Base-by-base conservation (phyloP, 1,140 invertebrate species). In the Choristoneura fumiferana region DNA sequence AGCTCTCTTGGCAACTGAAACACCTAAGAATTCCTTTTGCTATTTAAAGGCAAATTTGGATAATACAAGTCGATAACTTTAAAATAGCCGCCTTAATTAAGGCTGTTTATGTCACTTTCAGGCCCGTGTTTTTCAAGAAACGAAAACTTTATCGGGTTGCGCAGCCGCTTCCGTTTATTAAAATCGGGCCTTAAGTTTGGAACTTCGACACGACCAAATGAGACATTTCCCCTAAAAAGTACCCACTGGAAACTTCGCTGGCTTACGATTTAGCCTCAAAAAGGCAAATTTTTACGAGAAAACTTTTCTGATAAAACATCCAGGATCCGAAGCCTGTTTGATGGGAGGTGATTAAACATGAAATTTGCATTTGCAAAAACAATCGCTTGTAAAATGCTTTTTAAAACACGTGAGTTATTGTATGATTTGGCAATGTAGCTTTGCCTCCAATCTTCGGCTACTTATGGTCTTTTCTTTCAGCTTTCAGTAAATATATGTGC, bases 251-350 rank as follows among this genome's bases (percentile, higher is more conserved):
- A 68, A 74, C 62, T 62, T 63, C 8, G 45, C 61, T 69, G 68
- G 69, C 69, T 73, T 69, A 73, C 62, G 72, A 71, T 73, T 73
- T 65, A 67, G 65, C 65, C 53, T 62, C 57, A 65, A 65, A 71
- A 73, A 40, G 59, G 53, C 65, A 67, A 60, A 77, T 73, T 77
- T 78, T 81, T 81, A 81, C 71, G 72, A 75, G 60, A 62, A 66
- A 81, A 78, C 74, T 81, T 78, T 73, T 72, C 63, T 64, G 69
- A 65, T 69, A 70, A 67, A 71, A 74, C 66, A 63, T 61, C 49
- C 53, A 22, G 58, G 60, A 58, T 17, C 55, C 52, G 63, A 40
- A 58, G 60, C 58, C 54, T 13, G 66, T 64, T 65, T 40, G 29
- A 57, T 33, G 49, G 49, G 57, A 65, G 69, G 65, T 72, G 72